Evolutionary conservation across 2,888 invertebrate species (phyloP).

Genomic region (Tipula unca): DNA sequence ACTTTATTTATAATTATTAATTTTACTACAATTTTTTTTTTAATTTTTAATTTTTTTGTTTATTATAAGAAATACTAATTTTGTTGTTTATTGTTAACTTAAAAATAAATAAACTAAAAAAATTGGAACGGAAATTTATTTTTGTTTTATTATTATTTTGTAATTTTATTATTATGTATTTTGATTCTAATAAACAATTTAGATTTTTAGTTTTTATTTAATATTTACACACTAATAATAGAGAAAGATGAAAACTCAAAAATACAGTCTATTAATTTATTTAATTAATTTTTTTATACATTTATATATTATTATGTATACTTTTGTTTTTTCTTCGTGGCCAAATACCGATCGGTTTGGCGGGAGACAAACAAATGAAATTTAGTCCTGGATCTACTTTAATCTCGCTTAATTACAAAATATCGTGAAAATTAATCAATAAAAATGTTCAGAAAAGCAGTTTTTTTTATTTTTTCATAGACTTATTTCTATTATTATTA

Average conservation of each 20-base stretch:
- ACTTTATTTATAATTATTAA: background rate
- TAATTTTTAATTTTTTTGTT: background rate
- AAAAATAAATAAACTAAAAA: background rate
- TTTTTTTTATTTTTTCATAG: background rate
- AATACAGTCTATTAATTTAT: constrained; percentile 1
- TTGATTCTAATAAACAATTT: background rate
- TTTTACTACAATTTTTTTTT: background rate
- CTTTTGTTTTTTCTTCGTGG: background rate
- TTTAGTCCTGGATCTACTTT: background rate
- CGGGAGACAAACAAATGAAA: background rate
- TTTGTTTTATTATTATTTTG: background rate
- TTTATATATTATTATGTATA: background rate
- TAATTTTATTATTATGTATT: background rate
- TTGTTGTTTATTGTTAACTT: background rate
- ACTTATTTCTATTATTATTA: too few species aligned
- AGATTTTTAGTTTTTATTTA: background rate
- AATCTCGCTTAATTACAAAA: background rate
- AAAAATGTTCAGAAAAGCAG: background rate
- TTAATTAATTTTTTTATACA: background rate
- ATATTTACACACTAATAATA: background rate
- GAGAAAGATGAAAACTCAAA: background rate
- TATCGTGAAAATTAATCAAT: background rate
- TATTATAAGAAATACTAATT: background rate
- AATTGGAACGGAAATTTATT: background rate
- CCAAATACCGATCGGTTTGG: background rate